phyloP scores from a whole-genome alignment of 2,888 invertebrate species.

The Biston stratarius region DNA sequence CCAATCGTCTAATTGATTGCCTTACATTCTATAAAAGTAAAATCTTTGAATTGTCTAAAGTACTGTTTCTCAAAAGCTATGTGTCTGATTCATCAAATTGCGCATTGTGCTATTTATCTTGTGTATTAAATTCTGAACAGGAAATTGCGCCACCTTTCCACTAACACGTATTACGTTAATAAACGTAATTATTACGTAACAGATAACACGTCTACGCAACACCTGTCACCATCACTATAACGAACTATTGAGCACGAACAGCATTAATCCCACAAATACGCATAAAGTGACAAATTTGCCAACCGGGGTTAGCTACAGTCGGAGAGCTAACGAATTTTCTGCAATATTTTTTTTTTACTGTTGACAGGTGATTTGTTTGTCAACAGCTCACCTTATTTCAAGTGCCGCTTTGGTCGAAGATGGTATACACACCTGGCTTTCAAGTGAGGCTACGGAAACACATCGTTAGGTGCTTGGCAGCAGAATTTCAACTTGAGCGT shows the following conservation, averaged over 20 bases:
- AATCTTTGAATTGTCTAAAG: too few relatives aligned
- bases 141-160: background rate
- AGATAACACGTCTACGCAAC: slow-evolving; percentile 14
- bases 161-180: slow-evolving; percentile 26
- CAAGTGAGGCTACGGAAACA: too few relatives aligned
- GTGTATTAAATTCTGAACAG: background rate
- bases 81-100: background rate
- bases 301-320: background rate
- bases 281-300: slow-evolving; percentile 25
- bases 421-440: too few relatives aligned
- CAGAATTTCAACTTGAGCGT: too few relatives aligned
- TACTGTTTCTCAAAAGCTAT: too few relatives aligned
- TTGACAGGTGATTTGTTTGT: background rate
- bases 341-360: too few relatives aligned
- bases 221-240: slow-evolving; percentile 26
- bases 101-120: background rate
- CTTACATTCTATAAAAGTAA: too few relatives aligned
- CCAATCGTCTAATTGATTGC: too few relatives aligned
- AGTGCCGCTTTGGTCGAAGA: too few relatives aligned
- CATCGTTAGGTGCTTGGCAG: too few relatives aligned
- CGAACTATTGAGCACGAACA: slow-evolving; percentile 33
- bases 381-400: too few relatives aligned
- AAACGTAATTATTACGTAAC: slow-evolving; percentile 30
- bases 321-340: slow-evolving; percentile 5
- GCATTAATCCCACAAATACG: slow-evolving; percentile 37